These are phyloP conservation scores for Poeciliopsis paucimaculata DNA, from an alignment of 2,797 vertebrate species.

Conservation along the genomic window DNA sequence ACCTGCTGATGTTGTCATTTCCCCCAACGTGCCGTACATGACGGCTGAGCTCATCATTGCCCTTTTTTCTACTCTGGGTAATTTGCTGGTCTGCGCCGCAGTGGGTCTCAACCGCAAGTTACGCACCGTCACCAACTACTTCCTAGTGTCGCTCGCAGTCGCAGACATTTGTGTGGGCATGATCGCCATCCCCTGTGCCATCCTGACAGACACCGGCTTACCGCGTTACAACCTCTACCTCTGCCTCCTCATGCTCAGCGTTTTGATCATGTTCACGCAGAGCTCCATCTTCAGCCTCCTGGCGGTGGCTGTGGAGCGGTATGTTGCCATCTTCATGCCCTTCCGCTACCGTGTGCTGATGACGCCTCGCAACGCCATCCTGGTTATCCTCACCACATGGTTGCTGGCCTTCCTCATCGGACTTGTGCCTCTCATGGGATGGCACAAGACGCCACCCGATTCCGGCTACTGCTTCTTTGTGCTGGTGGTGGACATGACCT, in stretches of 20 bases:
- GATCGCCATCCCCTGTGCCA: conserved; percentile 83
- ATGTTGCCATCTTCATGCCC: conserved; percentile 84
- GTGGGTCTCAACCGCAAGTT: conserved; percentile 78
- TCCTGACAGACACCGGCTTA: conserved; percentile 79
- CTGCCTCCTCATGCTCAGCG: conserved; percentile 83
- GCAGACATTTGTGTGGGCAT: conserved; percentile 82
- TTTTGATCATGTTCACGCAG: conserved; percentile 83
- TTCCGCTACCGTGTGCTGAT: conserved; percentile 79
- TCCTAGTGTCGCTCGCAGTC: conserved; percentile 81
- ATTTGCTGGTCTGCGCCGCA: conserved; percentile 77
- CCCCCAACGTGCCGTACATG: conserved; percentile 76
- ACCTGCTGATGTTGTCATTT: conserved; percentile 26
- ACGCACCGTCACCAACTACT: conserved; percentile 84
- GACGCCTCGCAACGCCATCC: conserved; percentile 73
- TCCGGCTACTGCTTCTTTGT: conserved; percentile 77
- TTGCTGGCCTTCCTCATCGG: conserved; percentile 74
- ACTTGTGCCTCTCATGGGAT: conserved; percentile 82
- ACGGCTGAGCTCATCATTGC: conserved; percentile 80
- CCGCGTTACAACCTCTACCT: conserved; percentile 77
- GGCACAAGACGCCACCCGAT: conserved; percentile 72
- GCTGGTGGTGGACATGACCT: conserved; percentile 74
- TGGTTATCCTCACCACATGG: conserved; percentile 79
- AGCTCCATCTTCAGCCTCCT: conserved; percentile 86
- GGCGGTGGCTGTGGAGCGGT: conserved; percentile 83
- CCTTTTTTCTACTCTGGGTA: conserved; percentile 77